phyloP scores from a whole-genome alignment of 2,113 vertebrate species.

The Oenanthe melanoleuca region DNA sequence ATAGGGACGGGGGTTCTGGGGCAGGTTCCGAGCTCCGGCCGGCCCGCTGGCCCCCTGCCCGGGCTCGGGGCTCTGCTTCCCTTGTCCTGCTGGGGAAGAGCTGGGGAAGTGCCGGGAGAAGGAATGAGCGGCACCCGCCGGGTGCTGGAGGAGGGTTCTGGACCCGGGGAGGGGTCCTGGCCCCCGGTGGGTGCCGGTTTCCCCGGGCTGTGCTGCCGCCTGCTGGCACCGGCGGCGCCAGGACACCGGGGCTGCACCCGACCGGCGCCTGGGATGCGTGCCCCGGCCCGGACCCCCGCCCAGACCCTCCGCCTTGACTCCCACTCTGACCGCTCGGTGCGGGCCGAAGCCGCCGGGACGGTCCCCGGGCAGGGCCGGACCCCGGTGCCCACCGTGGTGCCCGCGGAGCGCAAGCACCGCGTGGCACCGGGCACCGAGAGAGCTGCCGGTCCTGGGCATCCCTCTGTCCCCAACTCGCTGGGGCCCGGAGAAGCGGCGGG shows the following conservation, averaged over 20 bases:
- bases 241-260: not conserved
- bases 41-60: too few species aligned
- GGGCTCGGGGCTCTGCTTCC: not conserved
- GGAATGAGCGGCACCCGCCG: not conserved
- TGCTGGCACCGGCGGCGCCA: not conserved
- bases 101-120: too few species aligned
- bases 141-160: not conserved
- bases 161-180: rapidly evolving
- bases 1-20: not conserved
- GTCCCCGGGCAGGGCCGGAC: not conserved
- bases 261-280: not conserved
- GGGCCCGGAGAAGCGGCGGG: not conserved
- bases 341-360: not conserved
- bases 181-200: not conserved
- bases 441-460: not conserved
- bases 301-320: too few species aligned
- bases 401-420: not conserved
- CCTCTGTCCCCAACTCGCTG: rapidly evolving
- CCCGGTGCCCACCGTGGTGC: not conserved
- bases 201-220: conserved; percentile 45
- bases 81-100: not conserved
- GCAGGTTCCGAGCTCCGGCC: not conserved
- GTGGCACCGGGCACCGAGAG: not conserved
- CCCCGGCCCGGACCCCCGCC: too few species aligned
- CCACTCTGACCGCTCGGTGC: not conserved